Percentiles rank a stretch among this genome's conserved stretches.
Conservation (phyloP, 1,140 invertebrate genomes). For the Nomia melanderi region DNA sequence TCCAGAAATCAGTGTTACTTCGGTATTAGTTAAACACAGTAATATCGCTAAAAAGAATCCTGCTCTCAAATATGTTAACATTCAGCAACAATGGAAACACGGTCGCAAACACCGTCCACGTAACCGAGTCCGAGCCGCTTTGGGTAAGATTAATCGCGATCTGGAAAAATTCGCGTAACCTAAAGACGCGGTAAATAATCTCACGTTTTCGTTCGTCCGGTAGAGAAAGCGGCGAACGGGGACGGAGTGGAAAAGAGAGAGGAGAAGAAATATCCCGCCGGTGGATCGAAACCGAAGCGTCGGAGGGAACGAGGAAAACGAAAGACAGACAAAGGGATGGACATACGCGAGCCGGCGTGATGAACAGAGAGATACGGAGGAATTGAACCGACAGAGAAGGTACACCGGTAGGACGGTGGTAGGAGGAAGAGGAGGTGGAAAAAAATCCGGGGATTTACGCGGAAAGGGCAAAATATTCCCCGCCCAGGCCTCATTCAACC, state of each 20-base stretch:
- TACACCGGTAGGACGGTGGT: conserved; percentile 37
- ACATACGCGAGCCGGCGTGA: too few relatives aligned
- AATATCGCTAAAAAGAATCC: too few relatives aligned
- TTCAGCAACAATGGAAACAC: too few relatives aligned
- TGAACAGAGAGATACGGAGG: too few relatives aligned
- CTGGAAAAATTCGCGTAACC: conserved; percentile 29
- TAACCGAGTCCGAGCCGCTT: not conserved
- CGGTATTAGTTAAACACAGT: too few relatives aligned
- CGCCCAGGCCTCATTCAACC: conserved; percentile 80
- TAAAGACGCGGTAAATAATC: conserved; percentile 47
- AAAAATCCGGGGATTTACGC: conserved; percentile 73
- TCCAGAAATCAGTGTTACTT: too few relatives aligned
- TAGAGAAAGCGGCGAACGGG: too few relatives aligned
- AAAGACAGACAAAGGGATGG: conserved; percentile 4
- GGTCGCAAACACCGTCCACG: not conserved
- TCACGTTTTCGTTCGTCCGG: not conserved
- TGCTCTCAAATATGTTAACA: too few relatives aligned
- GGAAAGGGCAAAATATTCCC: conserved; percentile 78
- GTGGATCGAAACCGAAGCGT: conserved; percentile 40
- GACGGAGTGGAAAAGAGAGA: not conserved
- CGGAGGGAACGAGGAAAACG: conserved; percentile 17
- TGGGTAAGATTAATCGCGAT: conserved; percentile 26
- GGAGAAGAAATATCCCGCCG: conserved; percentile 19
- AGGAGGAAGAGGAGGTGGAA: conserved; percentile 54
- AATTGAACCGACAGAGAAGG: conserved; percentile 10